Percentiles rank a stretch among this genome's conserved stretches.
phyloP scores from a whole-genome alignment of 1,140 invertebrate species.

The Hylyphantes graminicola region DNA sequence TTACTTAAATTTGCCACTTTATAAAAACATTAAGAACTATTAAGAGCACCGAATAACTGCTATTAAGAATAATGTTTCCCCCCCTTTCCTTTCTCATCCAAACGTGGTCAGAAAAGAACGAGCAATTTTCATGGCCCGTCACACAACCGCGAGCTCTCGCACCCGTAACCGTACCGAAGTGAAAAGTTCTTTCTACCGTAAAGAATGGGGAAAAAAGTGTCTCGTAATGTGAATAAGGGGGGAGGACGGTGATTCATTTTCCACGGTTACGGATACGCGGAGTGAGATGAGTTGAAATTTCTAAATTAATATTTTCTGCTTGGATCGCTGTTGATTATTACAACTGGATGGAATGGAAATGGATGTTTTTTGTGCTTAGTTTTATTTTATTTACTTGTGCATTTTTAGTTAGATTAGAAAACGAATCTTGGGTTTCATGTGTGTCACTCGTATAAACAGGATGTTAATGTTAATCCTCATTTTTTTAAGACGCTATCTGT shows the following conservation, averaged over 20 bases:
- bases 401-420: no score
- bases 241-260: neutral
- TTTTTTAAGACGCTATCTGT: no score
- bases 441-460: no score
- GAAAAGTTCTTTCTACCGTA: conserved; percentile 7
- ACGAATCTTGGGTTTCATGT: no score
- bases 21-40: no score
- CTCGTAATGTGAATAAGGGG: neutral
- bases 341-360: no score
- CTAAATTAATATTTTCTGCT: conserved; percentile 47
- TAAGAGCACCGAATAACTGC: no score
- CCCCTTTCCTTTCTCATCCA: neutral
- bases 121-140: conserved; percentile 48
- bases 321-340: neutral
- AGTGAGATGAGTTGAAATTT: neutral
- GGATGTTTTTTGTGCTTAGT: no score
- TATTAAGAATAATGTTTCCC: neutral
- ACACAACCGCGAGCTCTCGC: neutral
- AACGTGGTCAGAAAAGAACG: conserved; percentile 11
- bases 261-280: neutral
- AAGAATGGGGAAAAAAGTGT: conserved; percentile 8
- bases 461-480: no score
- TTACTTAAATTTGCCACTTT: no score
- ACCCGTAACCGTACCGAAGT: conserved; percentile 29
- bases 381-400: no score